Percentiles rank a stretch among this genome's conserved stretches.
Evolutionary conservation across 2,888 invertebrate genomes (phyloP).

Genomic region (Ceratothoa steindachneri): DNA sequence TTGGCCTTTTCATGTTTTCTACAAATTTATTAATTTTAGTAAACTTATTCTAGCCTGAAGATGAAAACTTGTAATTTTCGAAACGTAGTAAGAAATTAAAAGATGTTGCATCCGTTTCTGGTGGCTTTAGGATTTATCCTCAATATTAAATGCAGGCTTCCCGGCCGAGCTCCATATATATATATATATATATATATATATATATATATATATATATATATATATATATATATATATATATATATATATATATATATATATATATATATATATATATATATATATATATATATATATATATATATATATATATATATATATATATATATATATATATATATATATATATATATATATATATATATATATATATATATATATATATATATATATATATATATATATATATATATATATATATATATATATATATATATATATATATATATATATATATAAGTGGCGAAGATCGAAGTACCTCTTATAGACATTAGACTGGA

Average conservation of each 20-base stretch:
- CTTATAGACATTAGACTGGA: too few relatives aligned
- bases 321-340: conserved; percentile 18
- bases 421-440: conserved; percentile 23
- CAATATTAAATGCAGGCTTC: too few relatives aligned
- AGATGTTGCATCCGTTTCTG: too few relatives aligned
- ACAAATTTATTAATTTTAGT: too few relatives aligned
- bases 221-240: conserved; percentile 11
- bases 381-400: conserved; percentile 6
- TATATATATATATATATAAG: conserved; percentile 24
- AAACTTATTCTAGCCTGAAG: neutral
- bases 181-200: conserved; percentile 9
- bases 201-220: conserved; percentile 3
- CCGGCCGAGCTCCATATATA: too few relatives aligned
- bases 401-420: neutral
- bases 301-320: conserved; percentile 21
- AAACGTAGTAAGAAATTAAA: too few relatives aligned
- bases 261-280: conserved; percentile 17
- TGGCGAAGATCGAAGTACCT: too few relatives aligned
- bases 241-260: conserved; percentile 16
- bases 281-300: conserved; percentile 23
- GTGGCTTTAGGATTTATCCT: too few relatives aligned
- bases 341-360: conserved; percentile 21
- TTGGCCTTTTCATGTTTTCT: too few relatives aligned
- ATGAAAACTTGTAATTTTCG: too few relatives aligned
- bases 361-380: conserved; percentile 3